Evolutionary conservation across 2,113 vertebrate genomes (phyloP), one percentile per base, ranked within the genome.

Genomic region (Dendrocopos noguchii): DNA sequence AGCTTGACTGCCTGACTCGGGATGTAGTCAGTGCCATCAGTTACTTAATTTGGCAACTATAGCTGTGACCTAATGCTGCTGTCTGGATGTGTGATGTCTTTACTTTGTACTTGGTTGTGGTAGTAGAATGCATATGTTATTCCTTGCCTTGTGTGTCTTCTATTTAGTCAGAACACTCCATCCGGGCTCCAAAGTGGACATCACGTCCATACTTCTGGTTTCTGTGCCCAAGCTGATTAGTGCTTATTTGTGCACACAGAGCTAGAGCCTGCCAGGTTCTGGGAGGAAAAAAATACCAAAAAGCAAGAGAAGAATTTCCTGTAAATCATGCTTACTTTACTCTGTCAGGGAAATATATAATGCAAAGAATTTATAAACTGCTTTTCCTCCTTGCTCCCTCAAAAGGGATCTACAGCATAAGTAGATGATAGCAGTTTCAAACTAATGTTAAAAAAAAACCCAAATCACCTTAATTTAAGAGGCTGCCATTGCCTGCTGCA

Each of bases 11-110:
- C 27, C 10, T 31, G 47, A 24, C 74, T 89, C 70, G n/a, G 61
- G 27, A 15, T 63, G 47, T 50, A 46, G 73, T 47, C 61, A 68
- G 74, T 56, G 36, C 34, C 4, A 2, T 57, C 55, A 14, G 53
- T 28, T 31, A 8, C 29, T 75, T 0, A 64, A 20, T 61, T 71
- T 5, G 0, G 28, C n/a, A 81, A 42, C 53, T 1, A 0, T 2
- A 52, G 27, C 68, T 70, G 59, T 91, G 68, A 70, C 72, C 42
- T 31, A 19, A 5, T 47, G 60, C 39, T 74, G 28, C 7, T 72
- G 24, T 28, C 57, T 79, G 63, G 7, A 15, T 47, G 47, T 31
- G 18, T 29, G 50, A 11, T 57, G 61, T 55, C 59, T 84, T 21
- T 1, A 8, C 20, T 29, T 72, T 10, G 46, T 66, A 31, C 18